Conservation (phyloP, 2,113 vertebrate genomes). For the Butorides virescens region DNA sequence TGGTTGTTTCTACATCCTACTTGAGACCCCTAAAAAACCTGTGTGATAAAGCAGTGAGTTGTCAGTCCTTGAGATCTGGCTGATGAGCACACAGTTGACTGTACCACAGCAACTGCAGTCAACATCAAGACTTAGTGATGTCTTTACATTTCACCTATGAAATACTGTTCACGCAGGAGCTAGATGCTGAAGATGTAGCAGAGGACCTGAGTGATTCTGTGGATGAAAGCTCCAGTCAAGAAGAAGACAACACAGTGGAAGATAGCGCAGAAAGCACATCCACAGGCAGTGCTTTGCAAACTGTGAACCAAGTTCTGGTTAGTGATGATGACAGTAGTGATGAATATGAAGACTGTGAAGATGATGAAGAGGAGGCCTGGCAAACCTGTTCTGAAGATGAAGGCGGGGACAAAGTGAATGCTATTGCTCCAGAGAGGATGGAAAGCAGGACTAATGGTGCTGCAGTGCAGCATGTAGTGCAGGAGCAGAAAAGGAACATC, state of each 20-base stretch:
- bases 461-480: neutral
- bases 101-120: neutral
- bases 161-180: slow-evolving; percentile 68
- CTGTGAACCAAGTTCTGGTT: neutral
- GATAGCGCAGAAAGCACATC: neutral
- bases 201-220: neutral
- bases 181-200: neutral
- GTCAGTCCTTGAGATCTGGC: neutral
- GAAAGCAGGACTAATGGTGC: neutral
- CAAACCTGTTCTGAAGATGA: slow-evolving; percentile 89
- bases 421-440: neutral
- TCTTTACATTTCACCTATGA: neutral
- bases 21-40: neutral
- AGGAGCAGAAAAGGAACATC: neutral
- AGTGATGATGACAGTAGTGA: slow-evolving; percentile 59
- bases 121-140: neutral
- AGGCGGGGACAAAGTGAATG: neutral
- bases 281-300: neutral
- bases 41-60: neutral
- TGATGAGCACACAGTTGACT: neutral
- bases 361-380: slow-evolving; percentile 82
- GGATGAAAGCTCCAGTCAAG: slow-evolving; percentile 19
- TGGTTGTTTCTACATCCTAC: neutral
- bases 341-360: slow-evolving; percentile 77
- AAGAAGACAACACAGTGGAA: neutral